Conservation (phyloP, 2,797 vertebrate genomes). For the Hirundo rustica region DNA sequence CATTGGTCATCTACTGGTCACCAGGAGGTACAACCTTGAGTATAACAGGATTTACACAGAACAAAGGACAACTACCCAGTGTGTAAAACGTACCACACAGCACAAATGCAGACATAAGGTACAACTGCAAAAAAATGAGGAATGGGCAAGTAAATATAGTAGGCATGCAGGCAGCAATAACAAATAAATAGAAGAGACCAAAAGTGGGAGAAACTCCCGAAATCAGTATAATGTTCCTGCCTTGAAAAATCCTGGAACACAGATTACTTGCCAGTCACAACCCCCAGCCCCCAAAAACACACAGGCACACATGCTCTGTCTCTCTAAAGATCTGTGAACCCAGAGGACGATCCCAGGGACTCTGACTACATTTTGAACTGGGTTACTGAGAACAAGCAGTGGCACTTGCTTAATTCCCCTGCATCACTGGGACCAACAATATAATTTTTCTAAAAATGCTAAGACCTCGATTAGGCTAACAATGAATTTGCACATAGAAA, state of each 20-base stretch:
- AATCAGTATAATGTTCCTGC: not conserved
- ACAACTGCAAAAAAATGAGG: not conserved
- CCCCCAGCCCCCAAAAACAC: fast-evolving
- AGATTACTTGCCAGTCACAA: not conserved
- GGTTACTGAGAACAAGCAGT: not conserved
- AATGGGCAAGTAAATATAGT: not conserved
- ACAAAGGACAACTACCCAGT: not conserved
- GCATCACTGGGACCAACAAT: not conserved
- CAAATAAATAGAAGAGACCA: not conserved
- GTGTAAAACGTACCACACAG: not conserved
- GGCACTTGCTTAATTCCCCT: not conserved
- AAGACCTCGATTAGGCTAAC: not conserved
- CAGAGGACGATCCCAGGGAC: not conserved
- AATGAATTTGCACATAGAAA: not conserved
- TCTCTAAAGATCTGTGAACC: not conserved
- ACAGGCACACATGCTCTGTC: fast-evolving
- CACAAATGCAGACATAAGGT: not conserved
- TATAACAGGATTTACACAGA: not conserved
- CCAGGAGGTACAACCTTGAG: not conserved
- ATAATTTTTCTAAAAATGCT: not conserved
- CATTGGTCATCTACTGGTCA: no score
- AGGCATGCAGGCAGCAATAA: not conserved
- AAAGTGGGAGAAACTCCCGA: not conserved
- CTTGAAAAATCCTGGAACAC: not conserved
- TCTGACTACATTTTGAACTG: fast-evolving